phyloP scores from a whole-genome alignment of 2,113 vertebrate species.

The Petrocephalus zakoni region DNA sequence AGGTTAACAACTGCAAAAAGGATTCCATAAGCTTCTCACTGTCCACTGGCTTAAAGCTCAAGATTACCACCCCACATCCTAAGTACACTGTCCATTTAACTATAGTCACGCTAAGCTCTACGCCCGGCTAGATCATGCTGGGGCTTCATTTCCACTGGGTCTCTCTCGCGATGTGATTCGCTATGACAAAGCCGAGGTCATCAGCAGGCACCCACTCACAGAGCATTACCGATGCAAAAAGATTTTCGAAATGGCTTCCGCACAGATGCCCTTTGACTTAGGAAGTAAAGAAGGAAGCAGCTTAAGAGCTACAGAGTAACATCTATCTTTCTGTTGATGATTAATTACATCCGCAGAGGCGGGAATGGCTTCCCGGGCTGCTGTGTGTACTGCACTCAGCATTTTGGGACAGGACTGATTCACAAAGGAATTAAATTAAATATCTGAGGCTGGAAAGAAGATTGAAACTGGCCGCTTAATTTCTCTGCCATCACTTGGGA shows the following conservation, averaged over 20 bases:
- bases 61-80: background rate
- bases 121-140: background rate
- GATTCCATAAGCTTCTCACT: background rate
- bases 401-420: background rate
- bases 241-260: background rate
- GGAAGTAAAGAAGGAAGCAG: background rate
- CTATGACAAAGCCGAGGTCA: background rate
- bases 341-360: background rate
- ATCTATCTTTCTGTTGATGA: background rate
- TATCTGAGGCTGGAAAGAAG: conserved; percentile 5
- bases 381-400: conserved; percentile 1
- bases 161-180: background rate
- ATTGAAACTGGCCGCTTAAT: background rate
- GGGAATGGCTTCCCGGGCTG: background rate
- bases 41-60: background rate
- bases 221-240: background rate
- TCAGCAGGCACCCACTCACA: background rate
- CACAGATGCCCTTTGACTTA: background rate
- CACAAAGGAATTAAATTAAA: conserved; percentile 18
- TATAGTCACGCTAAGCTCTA: background rate
- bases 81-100: background rate
- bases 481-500: conserved; percentile 3
- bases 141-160: background rate
- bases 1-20: background rate
- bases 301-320: background rate